Evolutionary conservation across 2,113 vertebrate genomes (phyloP).

Genomic region (Ageneiosus marmoratus): DNA sequence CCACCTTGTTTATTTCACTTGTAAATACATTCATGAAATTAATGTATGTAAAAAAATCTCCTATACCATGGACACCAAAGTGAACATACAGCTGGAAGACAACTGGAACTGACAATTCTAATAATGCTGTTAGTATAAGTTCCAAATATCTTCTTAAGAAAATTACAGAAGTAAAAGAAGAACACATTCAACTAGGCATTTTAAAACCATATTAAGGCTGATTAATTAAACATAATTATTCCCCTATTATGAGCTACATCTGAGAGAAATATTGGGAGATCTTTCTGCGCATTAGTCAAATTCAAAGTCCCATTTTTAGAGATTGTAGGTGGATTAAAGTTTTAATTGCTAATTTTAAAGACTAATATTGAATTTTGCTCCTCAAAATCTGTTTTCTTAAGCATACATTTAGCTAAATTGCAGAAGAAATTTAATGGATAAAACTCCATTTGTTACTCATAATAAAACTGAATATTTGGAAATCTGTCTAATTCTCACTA

Average conservation of each 20-base stretch:
- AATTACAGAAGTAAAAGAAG: conserved; percentile 11
- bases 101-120: not conserved
- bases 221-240: conserved; percentile 73
- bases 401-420: conserved; percentile 24
- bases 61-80: not conserved
- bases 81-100: not conserved
- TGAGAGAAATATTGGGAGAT: conserved; percentile 67
- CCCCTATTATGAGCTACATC: conserved; percentile 64
- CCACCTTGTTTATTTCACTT: not conserved
- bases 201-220: conserved; percentile 57
- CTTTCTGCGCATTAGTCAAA: conserved; percentile 68
- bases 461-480: conserved; percentile 36
- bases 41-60: not conserved
- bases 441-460: conserved; percentile 32
- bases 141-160: not conserved
- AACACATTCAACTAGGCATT: conserved; percentile 24
- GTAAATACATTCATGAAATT: not conserved
- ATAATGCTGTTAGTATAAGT: too few relatives aligned
- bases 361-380: conserved; percentile 52
- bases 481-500: conserved; percentile 15
- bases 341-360: conserved; percentile 67
- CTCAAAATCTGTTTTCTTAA: conserved; percentile 37
- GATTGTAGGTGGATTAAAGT: conserved; percentile 68
- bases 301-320: conserved; percentile 70
- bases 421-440: conserved; percentile 7